Evolutionary conservation across 2,113 vertebrate genomes (phyloP).

Genomic region (Sporophila hypoxantha): DNA sequence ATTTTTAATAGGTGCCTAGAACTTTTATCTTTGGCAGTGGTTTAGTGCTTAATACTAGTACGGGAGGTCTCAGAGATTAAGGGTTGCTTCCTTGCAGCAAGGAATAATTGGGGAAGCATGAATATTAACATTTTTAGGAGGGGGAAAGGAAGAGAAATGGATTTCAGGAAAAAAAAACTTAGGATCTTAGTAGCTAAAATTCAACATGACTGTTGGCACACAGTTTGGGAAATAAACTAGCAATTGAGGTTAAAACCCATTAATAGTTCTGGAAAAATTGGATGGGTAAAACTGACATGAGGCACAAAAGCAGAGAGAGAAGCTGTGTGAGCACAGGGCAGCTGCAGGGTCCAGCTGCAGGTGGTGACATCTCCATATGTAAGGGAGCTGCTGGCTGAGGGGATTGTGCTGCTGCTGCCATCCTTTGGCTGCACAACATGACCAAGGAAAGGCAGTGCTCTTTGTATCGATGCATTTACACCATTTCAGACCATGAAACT

Average conservation of each 20-base stretch:
- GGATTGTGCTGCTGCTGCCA: background rate
- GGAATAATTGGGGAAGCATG: background rate
- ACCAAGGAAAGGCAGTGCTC: background rate
- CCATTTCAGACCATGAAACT: fast-evolving
- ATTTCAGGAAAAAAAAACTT: background rate
- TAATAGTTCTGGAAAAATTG: background rate
- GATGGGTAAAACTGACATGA: background rate
- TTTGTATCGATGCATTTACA: background rate
- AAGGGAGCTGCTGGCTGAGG: background rate
- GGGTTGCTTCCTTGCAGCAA: background rate
- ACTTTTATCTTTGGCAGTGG: background rate
- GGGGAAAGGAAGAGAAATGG: background rate
- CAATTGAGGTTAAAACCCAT: background rate
- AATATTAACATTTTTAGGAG: background rate
- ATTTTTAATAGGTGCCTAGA: background rate
- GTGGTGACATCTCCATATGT: fast-evolving
- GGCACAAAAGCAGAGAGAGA: background rate
- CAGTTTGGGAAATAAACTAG: background rate
- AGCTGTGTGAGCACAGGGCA: background rate
- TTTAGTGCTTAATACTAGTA: background rate
- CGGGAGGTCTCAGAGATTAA: background rate
- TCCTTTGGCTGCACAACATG: background rate
- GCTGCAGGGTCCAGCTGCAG: background rate
- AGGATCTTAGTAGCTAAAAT: background rate
- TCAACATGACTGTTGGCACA: background rate